phyloP scores from a whole-genome alignment of 2,888 invertebrate genomes.

The Mimas tiliae region DNA sequence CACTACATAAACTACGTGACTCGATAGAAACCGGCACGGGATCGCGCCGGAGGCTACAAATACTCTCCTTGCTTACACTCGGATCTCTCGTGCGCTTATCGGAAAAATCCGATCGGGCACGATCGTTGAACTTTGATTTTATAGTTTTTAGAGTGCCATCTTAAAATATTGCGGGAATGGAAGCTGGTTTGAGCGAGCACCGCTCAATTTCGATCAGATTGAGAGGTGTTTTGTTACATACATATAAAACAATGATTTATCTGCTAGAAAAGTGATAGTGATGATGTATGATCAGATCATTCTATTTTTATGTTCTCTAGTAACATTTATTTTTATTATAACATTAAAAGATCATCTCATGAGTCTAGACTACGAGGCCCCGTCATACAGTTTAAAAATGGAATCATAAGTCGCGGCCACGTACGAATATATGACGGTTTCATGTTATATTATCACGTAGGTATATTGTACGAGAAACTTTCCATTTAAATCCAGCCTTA shows the following conservation, averaged over 20 bases:
- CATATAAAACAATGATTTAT: not conserved
- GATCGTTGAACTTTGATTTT: constrained; percentile 53
- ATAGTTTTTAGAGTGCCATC: constrained; percentile 39
- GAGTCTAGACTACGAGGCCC: too few relatives aligned
- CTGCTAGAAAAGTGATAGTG: not conserved
- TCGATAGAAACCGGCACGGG: constrained; percentile 27
- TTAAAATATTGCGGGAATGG: constrained; percentile 28
- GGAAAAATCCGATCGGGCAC: constrained; percentile 44
- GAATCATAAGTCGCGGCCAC: too few relatives aligned
- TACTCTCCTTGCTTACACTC: constrained; percentile 39
- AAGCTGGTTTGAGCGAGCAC: constrained; percentile 18
- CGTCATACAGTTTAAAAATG: too few relatives aligned
- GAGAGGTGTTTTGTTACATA: not conserved
- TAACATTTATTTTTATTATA: too few relatives aligned
- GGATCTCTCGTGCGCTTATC: constrained; percentile 45
- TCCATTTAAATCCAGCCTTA: too few relatives aligned
- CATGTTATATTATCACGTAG: too few relatives aligned
- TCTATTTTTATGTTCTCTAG: too few relatives aligned
- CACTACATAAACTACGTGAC: constrained; percentile 30
- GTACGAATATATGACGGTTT: too few relatives aligned
- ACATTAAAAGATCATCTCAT: too few relatives aligned
- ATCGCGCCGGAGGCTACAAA: constrained; percentile 40
- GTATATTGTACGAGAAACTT: too few relatives aligned
- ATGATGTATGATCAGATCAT: too few relatives aligned
- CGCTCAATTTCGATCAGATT: not conserved